phyloP scores from a whole-genome alignment of 2,888 invertebrate species.

The Panorpa germanica region DNA sequence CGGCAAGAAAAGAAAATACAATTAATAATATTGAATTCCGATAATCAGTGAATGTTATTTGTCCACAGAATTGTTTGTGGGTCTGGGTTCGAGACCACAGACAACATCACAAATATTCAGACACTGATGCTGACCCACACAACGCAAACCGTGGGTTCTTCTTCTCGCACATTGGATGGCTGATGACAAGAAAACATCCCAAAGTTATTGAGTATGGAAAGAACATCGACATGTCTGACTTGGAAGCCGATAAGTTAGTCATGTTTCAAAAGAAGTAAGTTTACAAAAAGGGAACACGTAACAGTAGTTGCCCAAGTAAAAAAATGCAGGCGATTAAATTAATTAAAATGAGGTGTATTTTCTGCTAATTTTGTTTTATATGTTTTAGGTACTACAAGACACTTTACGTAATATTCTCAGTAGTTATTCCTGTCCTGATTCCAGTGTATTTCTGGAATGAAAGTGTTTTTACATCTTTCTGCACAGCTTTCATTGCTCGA shows the following conservation, averaged over 20 bases:
- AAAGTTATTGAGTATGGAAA: slow-evolving; percentile 62
- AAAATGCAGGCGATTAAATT: neutral
- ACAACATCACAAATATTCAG: slow-evolving; percentile 57
- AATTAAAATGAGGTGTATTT: no score
- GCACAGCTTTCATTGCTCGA: slow-evolving; percentile 34
- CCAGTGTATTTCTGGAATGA: slow-evolving; percentile 47
- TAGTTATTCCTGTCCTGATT: slow-evolving; percentile 32
- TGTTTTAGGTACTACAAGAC: slow-evolving; percentile 34
- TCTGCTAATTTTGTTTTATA: slow-evolving; percentile 8
- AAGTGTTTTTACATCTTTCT: slow-evolving; percentile 31
- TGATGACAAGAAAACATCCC: slow-evolving; percentile 61
- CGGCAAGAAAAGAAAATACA: slow-evolving; percentile 9
- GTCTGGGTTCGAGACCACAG: slow-evolving; percentile 69
- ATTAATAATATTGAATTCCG: neutral
- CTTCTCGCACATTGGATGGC: slow-evolving; percentile 77
- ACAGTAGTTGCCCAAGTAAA: neutral
- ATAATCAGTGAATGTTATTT: slow-evolving; percentile 8
- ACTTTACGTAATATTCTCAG: slow-evolving; percentile 30
- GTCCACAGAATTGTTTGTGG: slow-evolving; percentile 44
- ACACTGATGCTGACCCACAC: slow-evolving; percentile 64
- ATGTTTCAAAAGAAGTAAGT: slow-evolving; percentile 64
- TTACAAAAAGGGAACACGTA: neutral
- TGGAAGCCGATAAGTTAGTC: slow-evolving; percentile 61
- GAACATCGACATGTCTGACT: slow-evolving; percentile 62
- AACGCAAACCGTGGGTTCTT: slow-evolving; percentile 68